phyloP scores from a whole-genome alignment of 92 coral and sea anemone species.

The Pocillopora grandis region DNA sequence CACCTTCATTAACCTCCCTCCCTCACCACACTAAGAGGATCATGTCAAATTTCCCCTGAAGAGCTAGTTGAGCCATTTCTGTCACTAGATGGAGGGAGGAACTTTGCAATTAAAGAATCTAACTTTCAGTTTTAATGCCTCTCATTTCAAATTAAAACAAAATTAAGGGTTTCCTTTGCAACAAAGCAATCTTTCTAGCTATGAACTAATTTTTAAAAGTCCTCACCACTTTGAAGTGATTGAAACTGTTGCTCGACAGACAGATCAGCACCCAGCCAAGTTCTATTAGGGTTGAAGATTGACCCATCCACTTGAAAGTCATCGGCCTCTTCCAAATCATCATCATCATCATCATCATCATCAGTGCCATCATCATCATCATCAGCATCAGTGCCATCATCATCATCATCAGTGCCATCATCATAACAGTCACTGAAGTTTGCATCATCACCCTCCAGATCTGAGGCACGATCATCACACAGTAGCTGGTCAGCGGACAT shows the following conservation, averaged over 20 bases:
- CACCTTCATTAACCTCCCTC: no score
- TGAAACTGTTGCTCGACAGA: slow-evolving; percentile 24
- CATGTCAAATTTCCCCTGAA: not conserved
- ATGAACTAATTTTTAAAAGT: not conserved
- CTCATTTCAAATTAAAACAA: no score
- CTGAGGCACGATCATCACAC: not conserved
- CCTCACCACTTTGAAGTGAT: slow-evolving; percentile 30
- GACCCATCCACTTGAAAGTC: not conserved
- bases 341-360: not conserved
- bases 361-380: not conserved
- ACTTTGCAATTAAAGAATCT: no score
- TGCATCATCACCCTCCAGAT: not conserved
- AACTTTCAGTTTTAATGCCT: no score
- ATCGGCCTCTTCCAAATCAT: no score
- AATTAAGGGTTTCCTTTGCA: not conserved
- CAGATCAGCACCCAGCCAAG: not conserved
- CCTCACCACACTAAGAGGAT: not conserved
- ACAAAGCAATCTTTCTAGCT: not conserved
- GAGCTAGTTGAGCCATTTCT: not conserved
- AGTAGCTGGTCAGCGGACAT: not conserved
- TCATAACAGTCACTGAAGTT: not conserved
- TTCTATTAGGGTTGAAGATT: not conserved
- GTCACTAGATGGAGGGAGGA: not conserved
- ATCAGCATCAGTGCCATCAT: not conserved
- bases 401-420: not conserved